Evolutionary conservation across 2,888 invertebrate species (phyloP).

Genomic region (Acanthosepion lycidas): DNA sequence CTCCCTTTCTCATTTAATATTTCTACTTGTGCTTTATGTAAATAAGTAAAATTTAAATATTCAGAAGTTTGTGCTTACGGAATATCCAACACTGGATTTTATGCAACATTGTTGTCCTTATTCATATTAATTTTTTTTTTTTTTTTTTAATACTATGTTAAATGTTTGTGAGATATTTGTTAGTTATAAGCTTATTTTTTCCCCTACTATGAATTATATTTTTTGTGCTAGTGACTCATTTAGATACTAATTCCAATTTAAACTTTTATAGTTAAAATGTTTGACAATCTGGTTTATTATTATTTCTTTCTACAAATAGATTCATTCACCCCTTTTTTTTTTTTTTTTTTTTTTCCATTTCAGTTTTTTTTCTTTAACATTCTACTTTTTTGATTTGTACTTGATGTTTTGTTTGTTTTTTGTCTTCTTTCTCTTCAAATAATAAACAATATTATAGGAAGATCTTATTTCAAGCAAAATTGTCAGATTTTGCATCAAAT

Average conservation of each 20-base stretch:
- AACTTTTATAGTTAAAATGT: background rate
- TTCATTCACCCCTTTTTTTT: background rate
- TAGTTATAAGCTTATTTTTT: too few species aligned
- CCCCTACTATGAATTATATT: too few species aligned
- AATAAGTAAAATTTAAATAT: background rate
- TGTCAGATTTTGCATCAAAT: background rate
- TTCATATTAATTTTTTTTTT: too few species aligned
- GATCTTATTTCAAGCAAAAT: background rate
- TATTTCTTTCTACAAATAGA: background rate
- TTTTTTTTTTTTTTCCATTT: background rate
- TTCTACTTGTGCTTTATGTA: background rate
- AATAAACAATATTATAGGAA: background rate
- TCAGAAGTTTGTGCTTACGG: slow-evolving; percentile 33
- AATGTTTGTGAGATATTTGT: too few species aligned
- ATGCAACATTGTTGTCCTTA: background rate
- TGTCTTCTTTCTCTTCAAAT: slow-evolving; percentile 33
- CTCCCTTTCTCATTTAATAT: background rate
- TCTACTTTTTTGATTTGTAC: background rate
- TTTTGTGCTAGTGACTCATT: too few species aligned
- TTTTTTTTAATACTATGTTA: too few species aligned
- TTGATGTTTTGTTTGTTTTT: background rate
- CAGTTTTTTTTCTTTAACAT: background rate
- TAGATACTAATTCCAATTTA: background rate
- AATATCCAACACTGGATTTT: background rate
- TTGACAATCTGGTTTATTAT: background rate